Evolutionary conservation across 2,113 vertebrate genomes (phyloP).

Genomic region (Misgurnus anguillicaudatus): DNA sequence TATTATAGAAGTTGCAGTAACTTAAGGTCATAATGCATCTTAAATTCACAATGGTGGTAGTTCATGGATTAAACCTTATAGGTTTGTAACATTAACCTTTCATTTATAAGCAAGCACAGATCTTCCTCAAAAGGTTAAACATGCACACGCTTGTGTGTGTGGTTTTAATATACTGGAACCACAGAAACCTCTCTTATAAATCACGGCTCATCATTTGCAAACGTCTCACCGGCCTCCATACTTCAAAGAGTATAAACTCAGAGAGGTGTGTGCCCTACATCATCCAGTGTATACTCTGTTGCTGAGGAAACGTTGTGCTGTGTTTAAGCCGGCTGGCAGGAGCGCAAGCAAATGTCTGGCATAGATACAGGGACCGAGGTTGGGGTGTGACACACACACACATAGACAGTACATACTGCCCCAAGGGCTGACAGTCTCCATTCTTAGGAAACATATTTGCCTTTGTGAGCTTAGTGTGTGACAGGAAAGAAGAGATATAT

Average conservation of each 20-base stretch:
- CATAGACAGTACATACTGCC: not conserved
- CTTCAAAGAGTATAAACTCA: constrained; percentile 28
- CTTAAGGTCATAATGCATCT: not conserved
- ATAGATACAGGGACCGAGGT: constrained; percentile 40
- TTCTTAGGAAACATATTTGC: constrained; percentile 35
- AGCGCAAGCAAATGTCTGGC: constrained; percentile 50
- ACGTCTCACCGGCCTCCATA: not conserved
- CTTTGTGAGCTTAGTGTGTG: constrained; percentile 28
- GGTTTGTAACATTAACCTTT: too few species aligned
- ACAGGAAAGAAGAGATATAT: constrained; percentile 9
- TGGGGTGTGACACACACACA: constrained; percentile 26
- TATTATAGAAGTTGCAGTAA: not conserved
- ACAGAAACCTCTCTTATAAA: not conserved
- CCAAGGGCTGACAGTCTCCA: constrained; percentile 33
- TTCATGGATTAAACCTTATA: not conserved
- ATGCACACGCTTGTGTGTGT: not conserved
- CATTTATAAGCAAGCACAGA: too few species aligned
- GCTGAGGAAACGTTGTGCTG: constrained; percentile 33
- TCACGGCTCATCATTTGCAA: constrained; percentile 9
- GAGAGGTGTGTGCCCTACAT: constrained; percentile 51
- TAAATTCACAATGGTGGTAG: not conserved
- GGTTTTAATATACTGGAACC: not conserved
- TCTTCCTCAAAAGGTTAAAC: not conserved
- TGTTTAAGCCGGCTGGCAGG: constrained; percentile 49
- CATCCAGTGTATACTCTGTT: constrained; percentile 45